Evolutionary conservation across 2,797 vertebrate genomes (phyloP), one percentile per base, ranked within the genome.

Genomic region (Gymnodraco acuticeps): DNA sequence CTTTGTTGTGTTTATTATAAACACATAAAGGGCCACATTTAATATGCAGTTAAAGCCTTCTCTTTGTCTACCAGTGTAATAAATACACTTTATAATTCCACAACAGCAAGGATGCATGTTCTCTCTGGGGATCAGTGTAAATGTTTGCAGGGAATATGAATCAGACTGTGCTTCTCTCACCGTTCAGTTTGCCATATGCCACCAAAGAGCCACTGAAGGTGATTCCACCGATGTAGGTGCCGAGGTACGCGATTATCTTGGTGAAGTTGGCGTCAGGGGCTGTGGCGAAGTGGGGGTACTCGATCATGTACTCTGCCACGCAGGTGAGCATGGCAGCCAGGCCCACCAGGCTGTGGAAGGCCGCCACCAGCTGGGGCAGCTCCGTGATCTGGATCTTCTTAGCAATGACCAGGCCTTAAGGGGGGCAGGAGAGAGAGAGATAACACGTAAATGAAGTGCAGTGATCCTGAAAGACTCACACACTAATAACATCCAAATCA

Each of bases 301-400:
- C 95, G 9, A 94, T 91, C 93, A 93, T 92, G 17, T 93, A 94
- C 73, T 96, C 89, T 0, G 95, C 95, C 84, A 95, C 79, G 61
- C 94, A 94, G 48, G 91, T 93, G 73, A 95, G 88, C 82, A 96
- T 88, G 2, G 95, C 95, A 11, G 95, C 94, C 91, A 96, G 85
- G 3, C 89, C 92, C 73, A 94, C 93, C 92, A 96, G 86, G 91
- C 95, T 95, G 89, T 96, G 96, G 94, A 98, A 97, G 53, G 95
- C 94, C 38, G 95, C 94, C 75, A 96, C 95, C 75, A 96, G 92
- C 92, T 95, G 95, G 31, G 94, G 94, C 89, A 96, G 86, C 85
- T 96, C 95, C 8, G 92, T 94, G 84, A 96, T 96, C 94, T 97
- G 91, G 80, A 94, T 96, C 92, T 77, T 95, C 93, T 97, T 97